Conservation (phyloP, 2,113 vertebrate species). For the Talpa occidentalis region DNA sequence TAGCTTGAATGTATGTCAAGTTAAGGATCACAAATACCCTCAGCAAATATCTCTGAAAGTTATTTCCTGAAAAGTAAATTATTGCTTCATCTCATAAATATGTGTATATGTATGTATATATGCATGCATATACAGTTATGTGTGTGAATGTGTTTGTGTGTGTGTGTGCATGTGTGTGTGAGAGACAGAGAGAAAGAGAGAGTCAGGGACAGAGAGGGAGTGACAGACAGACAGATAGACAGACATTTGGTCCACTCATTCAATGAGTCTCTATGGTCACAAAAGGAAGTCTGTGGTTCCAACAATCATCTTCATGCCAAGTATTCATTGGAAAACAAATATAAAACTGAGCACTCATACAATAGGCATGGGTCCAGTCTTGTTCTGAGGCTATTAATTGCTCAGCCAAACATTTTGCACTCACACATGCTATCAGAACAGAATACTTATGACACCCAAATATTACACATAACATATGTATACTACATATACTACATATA, state of each 20-base stretch:
- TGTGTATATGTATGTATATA: background rate
- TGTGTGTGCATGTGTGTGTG: no score
- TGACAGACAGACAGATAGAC: no score
- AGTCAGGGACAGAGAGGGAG: no score
- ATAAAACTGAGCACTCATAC: background rate
- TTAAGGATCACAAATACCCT: background rate
- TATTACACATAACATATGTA: background rate
- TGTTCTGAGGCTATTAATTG: background rate
- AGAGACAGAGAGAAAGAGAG: no score
- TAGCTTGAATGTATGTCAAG: background rate
- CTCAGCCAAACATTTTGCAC: background rate
- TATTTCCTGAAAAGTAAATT: background rate
- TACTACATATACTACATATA: no score
- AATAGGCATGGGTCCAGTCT: background rate
- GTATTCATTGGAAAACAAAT: background rate
- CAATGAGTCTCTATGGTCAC: background rate
- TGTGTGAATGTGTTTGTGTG: background rate
- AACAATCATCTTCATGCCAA: background rate
- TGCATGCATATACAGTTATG: background rate
- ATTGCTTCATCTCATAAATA: background rate
- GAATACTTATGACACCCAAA: background rate
- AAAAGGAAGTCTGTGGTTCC: background rate
- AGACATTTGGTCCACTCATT: background rate
- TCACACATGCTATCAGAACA: background rate
- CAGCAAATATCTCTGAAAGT: constrained; percentile 30